phyloP scores from a whole-genome alignment of 2,797 vertebrate species.

The Phaenicophaeus curvirostris region DNA sequence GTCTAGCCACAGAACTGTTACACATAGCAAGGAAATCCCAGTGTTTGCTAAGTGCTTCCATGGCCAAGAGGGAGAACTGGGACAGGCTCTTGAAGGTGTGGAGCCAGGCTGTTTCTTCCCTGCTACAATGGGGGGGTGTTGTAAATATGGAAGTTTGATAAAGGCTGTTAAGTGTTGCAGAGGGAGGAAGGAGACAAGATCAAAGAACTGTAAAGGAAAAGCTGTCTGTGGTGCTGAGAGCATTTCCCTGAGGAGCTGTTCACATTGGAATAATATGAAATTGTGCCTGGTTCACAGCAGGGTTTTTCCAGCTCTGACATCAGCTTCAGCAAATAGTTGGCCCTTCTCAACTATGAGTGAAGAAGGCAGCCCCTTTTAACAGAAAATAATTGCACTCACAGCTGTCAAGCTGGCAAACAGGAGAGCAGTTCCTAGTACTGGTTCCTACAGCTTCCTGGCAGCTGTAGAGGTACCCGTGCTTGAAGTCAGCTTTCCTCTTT shows the following conservation, averaged over 20 bases:
- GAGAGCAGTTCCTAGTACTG: background rate
- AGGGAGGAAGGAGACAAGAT: background rate
- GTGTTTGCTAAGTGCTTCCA: background rate
- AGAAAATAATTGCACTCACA: fast-evolving
- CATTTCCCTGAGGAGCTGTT: background rate
- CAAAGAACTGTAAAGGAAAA: background rate
- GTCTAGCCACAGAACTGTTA: background rate
- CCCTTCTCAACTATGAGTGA: background rate
- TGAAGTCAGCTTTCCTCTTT: background rate
- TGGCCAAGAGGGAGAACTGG: background rate
- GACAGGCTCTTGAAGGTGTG: background rate
- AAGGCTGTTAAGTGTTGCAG: background rate
- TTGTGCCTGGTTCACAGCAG: background rate
- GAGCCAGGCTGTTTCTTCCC: background rate
- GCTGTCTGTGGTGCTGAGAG: background rate
- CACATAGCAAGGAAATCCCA: background rate
- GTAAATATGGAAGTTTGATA: background rate
- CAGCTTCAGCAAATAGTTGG: background rate
- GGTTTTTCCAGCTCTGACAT: slow-evolving; percentile 14
- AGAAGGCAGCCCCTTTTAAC: background rate
- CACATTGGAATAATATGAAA: background rate
- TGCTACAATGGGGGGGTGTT: background rate
- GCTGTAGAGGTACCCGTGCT: fast-evolving
- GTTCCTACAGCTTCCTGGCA: background rate
- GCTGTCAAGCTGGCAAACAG: background rate